These are phyloP conservation scores for Trachelipus rathkii DNA, from an alignment of 1,140 invertebrate genomes.

Conservation along the genomic window DNA sequence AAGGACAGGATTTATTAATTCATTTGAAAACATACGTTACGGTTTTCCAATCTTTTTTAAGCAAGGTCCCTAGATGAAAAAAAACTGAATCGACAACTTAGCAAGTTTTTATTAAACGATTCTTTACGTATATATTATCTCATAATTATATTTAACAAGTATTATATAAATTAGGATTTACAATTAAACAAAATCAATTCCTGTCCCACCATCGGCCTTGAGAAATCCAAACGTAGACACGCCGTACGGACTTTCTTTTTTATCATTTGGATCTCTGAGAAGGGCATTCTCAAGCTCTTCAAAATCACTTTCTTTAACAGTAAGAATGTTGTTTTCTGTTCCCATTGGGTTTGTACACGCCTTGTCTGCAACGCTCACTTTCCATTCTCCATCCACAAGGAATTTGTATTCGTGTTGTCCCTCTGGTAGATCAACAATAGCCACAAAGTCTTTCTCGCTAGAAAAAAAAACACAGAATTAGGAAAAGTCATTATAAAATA, in stretches of 20 bases:
- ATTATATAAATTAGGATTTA: no score
- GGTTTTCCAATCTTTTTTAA: no score
- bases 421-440: constrained; percentile 92
- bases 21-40: no score
- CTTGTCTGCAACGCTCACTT: constrained; percentile 81
- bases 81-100: no score
- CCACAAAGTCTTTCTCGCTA: constrained; percentile 72
- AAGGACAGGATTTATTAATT: no score
- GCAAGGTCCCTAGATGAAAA: no score
- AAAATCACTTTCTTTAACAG: constrained; percentile 90
- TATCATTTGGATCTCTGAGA: constrained; percentile 37
- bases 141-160: no score
- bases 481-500: no score
- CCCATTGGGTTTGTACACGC: constrained; percentile 80
- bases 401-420: constrained; percentile 99
- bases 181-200: neutral
- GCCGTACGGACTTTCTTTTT: constrained; percentile 16
- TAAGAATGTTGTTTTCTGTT: constrained; percentile 85
- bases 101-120: no score
- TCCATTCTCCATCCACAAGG: constrained; percentile 95
- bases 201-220: neutral
- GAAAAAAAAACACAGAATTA: no score
- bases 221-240: neutral
- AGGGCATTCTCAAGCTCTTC: constrained; percentile 50
- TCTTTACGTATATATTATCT: no score